Evolutionary conservation across 1,140 invertebrate genomes (phyloP), one percentile per base, ranked within the genome.

Genomic region (Bombus turneri): DNA sequence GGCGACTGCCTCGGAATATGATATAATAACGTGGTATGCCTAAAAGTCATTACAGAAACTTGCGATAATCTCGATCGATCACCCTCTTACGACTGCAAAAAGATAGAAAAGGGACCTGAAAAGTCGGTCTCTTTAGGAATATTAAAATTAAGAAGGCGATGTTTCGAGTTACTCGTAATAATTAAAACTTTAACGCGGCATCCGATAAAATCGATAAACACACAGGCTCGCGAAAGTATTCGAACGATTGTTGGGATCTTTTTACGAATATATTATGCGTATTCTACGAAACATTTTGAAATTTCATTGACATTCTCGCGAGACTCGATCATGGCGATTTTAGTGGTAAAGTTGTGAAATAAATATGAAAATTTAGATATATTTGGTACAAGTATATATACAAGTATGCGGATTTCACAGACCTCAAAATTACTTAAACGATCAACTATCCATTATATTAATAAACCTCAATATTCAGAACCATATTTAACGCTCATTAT

Each of bases 11-110:
- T 62, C 37, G 18, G 62, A 74, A 57, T 62, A 82, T 74, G 69
- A 47, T 82, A 82, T 82, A 82, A 82, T 75, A 82, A 82, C 81
- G 71, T 75, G 25, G 81, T 71, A 66, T 82, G 71, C n/a, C 41
- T 75, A 66, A 82, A 47, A 82, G 81, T 66, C 71, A 28, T 82
- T 82, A 82, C 31, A 47, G 43, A 53, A 75, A 47, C 39, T 41
- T 22, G 34, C 9, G 28, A 75, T 75, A 74, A 82, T 82, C 57
- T 82, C 15, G 15, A 41, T 12, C 13, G 31, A 8, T 39, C 59
- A 8, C 13, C 1, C 25, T 47, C 64, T 43, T 66, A 10, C 9
- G 37, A 62, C 47, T 53, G 12, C 22, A 53, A 15, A 3, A 25
- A 10, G 15, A 25, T n/a, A 25, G 25, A 18, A 4, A 22, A 34